Conservation (phyloP, 2,797 vertebrate species). For the Urocyon cinereoargenteus region DNA sequence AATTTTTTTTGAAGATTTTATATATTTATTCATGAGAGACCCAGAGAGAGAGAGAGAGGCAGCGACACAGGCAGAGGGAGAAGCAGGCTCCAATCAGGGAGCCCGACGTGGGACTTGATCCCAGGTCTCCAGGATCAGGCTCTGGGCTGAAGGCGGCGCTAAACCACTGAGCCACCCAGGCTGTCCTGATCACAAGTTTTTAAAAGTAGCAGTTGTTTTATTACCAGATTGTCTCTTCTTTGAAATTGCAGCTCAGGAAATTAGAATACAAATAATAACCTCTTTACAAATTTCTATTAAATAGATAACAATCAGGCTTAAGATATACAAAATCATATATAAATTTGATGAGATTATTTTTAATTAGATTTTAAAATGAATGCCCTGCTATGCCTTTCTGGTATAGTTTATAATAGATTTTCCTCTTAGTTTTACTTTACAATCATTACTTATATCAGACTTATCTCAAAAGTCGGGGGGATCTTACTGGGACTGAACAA, state of each 20-base stretch:
- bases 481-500: neutral
- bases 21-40: too few species aligned
- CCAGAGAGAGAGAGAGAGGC: too few species aligned
- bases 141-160: too few species aligned
- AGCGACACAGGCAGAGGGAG: too few species aligned
- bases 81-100: too few species aligned
- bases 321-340: conserved; percentile 25
- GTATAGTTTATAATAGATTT: neutral
- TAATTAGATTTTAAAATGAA: conserved; percentile 27
- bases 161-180: too few species aligned
- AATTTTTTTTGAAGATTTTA: neutral
- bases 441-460: neutral
- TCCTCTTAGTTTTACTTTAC: neutral
- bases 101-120: too few species aligned
- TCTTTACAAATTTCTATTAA: neutral
- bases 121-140: too few species aligned
- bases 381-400: neutral
- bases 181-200: neutral
- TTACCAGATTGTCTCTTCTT: conserved; percentile 19
- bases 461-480: neutral
- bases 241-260: conserved; percentile 19
- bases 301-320: neutral
- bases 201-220: neutral
- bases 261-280: conserved; percentile 26
- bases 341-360: neutral